Conservation (phyloP, 2,113 vertebrate species). For the Reinhardtius hippoglossoides region DNA sequence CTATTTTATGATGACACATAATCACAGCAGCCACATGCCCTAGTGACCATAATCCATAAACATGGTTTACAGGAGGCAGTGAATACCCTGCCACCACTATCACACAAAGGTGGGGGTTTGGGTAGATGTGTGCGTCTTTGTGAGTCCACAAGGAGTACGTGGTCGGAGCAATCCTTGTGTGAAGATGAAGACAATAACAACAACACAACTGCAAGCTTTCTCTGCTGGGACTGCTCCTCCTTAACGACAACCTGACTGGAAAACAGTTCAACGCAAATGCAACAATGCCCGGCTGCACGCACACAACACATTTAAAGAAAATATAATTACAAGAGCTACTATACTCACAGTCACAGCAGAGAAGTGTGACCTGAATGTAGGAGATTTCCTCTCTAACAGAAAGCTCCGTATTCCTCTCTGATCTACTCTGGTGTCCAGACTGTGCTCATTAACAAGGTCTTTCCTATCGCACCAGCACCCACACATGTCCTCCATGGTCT, state of each 20-base stretch:
- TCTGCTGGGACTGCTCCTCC: slow-evolving; percentile 34
- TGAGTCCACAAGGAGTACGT: slow-evolving; percentile 22
- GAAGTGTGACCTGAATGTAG: slow-evolving; percentile 20
- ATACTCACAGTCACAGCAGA: slow-evolving; percentile 2
- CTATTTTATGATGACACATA: slow-evolving; percentile 37
- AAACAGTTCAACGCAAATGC: not conserved
- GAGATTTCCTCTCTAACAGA: not conserved
- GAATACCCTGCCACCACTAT: slow-evolving; percentile 1
- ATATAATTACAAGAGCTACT: not conserved
- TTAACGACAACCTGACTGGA: slow-evolving; percentile 38
- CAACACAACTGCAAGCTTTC: not conserved
- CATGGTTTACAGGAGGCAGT: slow-evolving; percentile 35
- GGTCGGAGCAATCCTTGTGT: slow-evolving; percentile 26
- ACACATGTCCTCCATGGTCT: slow-evolving; percentile 24
- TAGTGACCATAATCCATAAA: slow-evolving; percentile 27
- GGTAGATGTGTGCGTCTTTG: slow-evolving; percentile 6
- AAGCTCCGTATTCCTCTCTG: slow-evolving; percentile 13
- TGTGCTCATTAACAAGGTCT: slow-evolving; percentile 38
- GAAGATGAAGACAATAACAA: slow-evolving; percentile 50
- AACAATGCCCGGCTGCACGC: not conserved
- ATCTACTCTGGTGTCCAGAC: slow-evolving; percentile 23
- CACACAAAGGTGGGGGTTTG: slow-evolving; percentile 10
- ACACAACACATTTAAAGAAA: slow-evolving; percentile 10
- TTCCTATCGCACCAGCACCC: slow-evolving; percentile 29
- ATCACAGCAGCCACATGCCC: slow-evolving; percentile 33